Evolutionary conservation across 1,140 invertebrate species (phyloP), one percentile per base, ranked within the genome.

Genomic region (Sycobia sp.): DNA sequence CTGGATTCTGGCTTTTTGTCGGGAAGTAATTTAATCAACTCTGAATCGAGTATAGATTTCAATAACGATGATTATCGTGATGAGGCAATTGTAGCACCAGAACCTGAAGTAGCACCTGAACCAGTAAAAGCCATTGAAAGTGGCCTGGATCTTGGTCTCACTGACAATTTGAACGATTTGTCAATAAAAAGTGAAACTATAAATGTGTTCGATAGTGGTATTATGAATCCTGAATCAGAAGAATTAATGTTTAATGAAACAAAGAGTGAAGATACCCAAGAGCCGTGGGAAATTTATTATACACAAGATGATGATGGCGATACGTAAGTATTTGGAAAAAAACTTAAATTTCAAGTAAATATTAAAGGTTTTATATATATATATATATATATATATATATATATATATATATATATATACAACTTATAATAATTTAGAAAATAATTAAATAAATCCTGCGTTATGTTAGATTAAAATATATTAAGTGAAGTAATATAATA

Each of bases 271-370:
- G 41, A 7, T 13, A 1, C 41, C 11, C 27, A 74, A 71, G 67
- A 71, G 22, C 76, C 79, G 23, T 86, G 86, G 83, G 78, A 86
- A 77, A 76, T 84, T 67, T 87, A 86, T 67, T 88, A 86, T 73
- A 74, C 82, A 65, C 87, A 87, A 71, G 86, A 90, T 71, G 85
- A 87, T 58, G 88, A 89, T 69, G 89, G 89, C 47, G 88, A 90
- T 74, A 90, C 89, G 87, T 89, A 84, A 88, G 88, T 88, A 38
- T 13, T 14, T 32, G 4, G 4, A 32, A 32, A 32, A 32, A 7
- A 32, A 32, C 29, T 7, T 32, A 32, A 11, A 7, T 32, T 32
- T 32, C 11, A 32, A 32, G n/a, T n/a, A n/a, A n/a, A n/a, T n/a
- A n/a, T n/a, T n/a, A n/a, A n/a, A n/a, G n/a, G n/a, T n/a, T n/a